Conservation (phyloP, 2,888 invertebrate species). For the Antitype chi region DNA sequence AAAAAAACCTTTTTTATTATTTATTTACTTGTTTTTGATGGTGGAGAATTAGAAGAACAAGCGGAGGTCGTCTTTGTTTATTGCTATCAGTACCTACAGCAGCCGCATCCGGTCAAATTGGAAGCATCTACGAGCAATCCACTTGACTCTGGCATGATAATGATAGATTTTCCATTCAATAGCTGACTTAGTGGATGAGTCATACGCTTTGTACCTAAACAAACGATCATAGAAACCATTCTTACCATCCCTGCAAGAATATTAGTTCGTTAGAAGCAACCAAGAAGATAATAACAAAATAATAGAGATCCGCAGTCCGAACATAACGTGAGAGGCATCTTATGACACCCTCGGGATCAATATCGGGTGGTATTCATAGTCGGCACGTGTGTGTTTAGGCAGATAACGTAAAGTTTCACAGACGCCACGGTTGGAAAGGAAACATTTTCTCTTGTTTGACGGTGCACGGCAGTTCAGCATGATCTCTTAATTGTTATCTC, state of each 20-base stretch:
- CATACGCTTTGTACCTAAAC: neutral
- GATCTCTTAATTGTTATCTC: neutral
- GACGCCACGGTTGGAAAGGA: slow-evolving; percentile 16
- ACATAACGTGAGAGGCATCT: slow-evolving; percentile 8
- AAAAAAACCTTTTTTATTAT: neutral
- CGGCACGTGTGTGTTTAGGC: slow-evolving; percentile 49
- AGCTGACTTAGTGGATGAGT: neutral
- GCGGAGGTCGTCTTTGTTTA: slow-evolving; percentile 1
- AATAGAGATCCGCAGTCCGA: slow-evolving; percentile 20
- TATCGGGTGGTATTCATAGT: slow-evolving; percentile 48
- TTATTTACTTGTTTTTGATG: neutral
- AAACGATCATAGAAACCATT: neutral
- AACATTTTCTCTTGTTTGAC: neutral
- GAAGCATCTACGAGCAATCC: neutral
- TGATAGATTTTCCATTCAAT: slow-evolving; percentile 2
- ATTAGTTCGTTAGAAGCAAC: slow-evolving; percentile 18
- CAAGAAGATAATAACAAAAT: slow-evolving; percentile 23
- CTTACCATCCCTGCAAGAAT: neutral
- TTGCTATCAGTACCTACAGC: neutral
- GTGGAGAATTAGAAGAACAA: neutral
- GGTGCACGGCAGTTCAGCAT: neutral
- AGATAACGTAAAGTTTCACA: slow-evolving; percentile 30
- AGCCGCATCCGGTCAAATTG: slow-evolving; percentile 1
- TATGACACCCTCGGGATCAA: slow-evolving; percentile 41
- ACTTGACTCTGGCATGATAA: slow-evolving; percentile 8